Evolutionary conservation across 2,797 vertebrate genomes (phyloP), one percentile per base, ranked within the genome.

Genomic region (Tachyglossus aculeatus): DNA sequence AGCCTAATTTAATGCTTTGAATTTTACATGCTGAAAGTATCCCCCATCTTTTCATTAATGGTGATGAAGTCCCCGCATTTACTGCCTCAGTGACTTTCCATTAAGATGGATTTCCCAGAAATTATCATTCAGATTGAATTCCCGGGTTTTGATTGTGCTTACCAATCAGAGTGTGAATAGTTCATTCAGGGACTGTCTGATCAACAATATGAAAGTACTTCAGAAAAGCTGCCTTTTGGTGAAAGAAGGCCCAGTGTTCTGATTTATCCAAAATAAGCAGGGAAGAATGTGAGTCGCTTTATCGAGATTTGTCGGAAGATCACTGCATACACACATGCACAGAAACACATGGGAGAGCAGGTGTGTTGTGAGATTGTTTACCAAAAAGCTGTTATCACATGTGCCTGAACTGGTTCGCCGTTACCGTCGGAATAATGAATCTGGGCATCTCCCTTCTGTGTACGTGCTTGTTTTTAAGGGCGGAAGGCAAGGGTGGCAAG

Each of bases 401-500:
- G 77, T 83, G 87, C 77, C 74, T 81, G 84, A 90, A 51, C 43
- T 60, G 70, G 50, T 80, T 81, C 83, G 66, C 75, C 83, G 77
- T 80, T 77, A 33, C 36, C 37, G 4, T 57, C 78, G 78, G 74
- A 86, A 78, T 88, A 80, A 87, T 66, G 78, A 74, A 76, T 75
- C 66, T 72, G 78, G 74, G 62, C 66, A 82, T 88, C 81, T 80
- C n/a, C n/a, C 74, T 62, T 81, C 54, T 68, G 39, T 88, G 29
- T 48, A 14, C 72, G 47, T 77, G 48, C 76, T 72, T 71, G 73
- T 52, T 85, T 78, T 88, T 39, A 83, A 99, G 97, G 89, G 83
- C 87, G 47, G 86, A 93, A 79, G 95, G 95, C 82, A 96, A 92
- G 86, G 83, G 70, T 44, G 92, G 87, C 32, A 95, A 94, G 88